A percentile compares a stretch with the other conserved stretches of the same genome.
These are phyloP conservation scores for Tiliqua scincoides DNA, from an alignment of 2,113 vertebrate species.

Conservation along the genomic window DNA sequence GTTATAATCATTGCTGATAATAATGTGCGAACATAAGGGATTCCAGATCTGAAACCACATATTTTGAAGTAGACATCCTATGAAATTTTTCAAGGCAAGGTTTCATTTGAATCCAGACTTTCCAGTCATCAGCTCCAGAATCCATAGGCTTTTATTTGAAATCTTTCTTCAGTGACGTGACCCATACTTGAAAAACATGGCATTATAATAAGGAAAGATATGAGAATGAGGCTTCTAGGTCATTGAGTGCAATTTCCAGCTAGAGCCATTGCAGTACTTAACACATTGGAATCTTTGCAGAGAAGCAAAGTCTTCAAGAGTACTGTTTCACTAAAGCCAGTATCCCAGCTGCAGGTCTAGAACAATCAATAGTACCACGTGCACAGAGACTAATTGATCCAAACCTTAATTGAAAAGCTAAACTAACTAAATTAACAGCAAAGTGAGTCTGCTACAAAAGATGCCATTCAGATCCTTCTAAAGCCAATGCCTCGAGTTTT, in stretches of 20 bases:
- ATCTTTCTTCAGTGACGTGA: neutral
- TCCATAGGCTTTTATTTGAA: neutral
- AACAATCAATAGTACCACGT: neutral
- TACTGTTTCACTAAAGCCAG: conserved; percentile 10
- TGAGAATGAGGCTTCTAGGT: neutral
- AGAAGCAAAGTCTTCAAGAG: neutral
- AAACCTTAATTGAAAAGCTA: conserved; percentile 2
- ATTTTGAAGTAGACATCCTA: neutral
- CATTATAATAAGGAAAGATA: neutral
- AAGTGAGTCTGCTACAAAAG: neutral
- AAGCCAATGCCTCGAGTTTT: neutral
- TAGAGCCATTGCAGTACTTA: neutral
- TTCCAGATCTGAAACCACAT: neutral
- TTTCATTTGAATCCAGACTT: neutral
- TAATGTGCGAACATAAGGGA: neutral
- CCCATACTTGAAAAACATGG: neutral
- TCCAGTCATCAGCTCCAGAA: neutral
- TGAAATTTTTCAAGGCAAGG: neutral
- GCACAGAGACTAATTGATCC: neutral
- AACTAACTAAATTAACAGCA: neutral
- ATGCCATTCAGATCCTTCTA: neutral
- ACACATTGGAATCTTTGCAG: neutral
- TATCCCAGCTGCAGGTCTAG: neutral
- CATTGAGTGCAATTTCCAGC: neutral
- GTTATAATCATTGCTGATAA: neutral